A percentile compares a stretch with the other conserved stretches of the same genome.
Evolutionary conservation across 2,888 invertebrate species (phyloP).

Genomic region (Copidosoma aretas): DNA sequence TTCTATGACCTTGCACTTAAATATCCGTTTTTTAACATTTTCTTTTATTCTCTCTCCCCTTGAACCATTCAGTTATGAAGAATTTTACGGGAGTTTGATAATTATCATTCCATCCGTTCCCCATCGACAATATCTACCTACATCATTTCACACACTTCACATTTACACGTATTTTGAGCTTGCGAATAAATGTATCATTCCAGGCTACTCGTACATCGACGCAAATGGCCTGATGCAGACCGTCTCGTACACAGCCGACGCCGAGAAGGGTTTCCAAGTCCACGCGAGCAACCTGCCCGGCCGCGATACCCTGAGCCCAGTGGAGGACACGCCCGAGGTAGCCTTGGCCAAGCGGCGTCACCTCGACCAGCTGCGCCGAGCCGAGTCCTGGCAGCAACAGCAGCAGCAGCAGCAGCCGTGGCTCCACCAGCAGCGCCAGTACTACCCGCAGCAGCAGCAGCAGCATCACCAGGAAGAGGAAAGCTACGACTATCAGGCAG

Average conservation of each 20-base stretch:
- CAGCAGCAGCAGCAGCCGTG: constrained; percentile 15
- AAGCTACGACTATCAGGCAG: background rate
- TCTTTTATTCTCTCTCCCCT: no score
- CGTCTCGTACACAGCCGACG: constrained; percentile 70
- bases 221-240: constrained; percentile 71
- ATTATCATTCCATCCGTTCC: no score
- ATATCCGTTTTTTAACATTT: no score
- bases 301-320: background rate
- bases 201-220: constrained; percentile 73
- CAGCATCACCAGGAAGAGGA: background rate
- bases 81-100: no score
- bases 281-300: constrained; percentile 67
- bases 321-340: constrained; percentile 64
- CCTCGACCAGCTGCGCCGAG: constrained; percentile 50
- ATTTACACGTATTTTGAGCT: no score
- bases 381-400: constrained; percentile 13
- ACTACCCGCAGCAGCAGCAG: background rate
- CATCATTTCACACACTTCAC: no score
- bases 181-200: no score
- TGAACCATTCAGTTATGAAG: no score
- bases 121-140: no score
- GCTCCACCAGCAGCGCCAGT: background rate
- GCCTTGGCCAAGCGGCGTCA: constrained; percentile 62
- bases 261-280: constrained; percentile 70
- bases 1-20: no score